Conservation (phyloP, 1,140 invertebrate genomes). For the Lysiphlebus fabarum region DNA sequence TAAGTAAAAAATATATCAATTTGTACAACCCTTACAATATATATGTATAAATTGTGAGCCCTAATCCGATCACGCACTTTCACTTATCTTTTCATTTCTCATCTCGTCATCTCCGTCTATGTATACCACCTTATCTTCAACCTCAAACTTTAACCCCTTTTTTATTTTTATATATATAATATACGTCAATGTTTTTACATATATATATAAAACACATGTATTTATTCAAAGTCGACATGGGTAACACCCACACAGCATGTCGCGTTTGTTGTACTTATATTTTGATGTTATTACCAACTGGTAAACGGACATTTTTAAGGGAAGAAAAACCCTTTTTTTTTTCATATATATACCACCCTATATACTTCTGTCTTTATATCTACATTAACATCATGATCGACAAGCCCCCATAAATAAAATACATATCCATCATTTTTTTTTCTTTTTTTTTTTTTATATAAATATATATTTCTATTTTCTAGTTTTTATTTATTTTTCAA, state of each 20-base stretch:
- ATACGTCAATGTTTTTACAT: background rate
- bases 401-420: constrained; percentile 10
- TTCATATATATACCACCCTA: too few species aligned
- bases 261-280: constrained; percentile 24
- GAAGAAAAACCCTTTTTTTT: background rate
- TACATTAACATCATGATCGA: constrained; percentile 16
- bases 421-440: constrained; percentile 3
- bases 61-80: constrained; percentile 19
- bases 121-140: background rate
- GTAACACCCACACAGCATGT: constrained; percentile 29
- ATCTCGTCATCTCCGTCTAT: constrained; percentile 14
- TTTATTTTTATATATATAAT: background rate
- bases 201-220: background rate
- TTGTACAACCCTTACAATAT: constrained; percentile 7
- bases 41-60: background rate
- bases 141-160: constrained; percentile 5
- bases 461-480: too few species aligned
- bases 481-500: constrained; percentile 15
- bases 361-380: too few species aligned
- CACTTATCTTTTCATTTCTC: constrained; percentile 21
- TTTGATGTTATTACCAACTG: constrained; percentile 25
- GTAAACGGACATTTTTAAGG: constrained; percentile 4
- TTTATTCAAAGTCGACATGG: constrained; percentile 24
- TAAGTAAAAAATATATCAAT: constrained; percentile 1
- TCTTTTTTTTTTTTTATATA: constrained; percentile 4